Percentiles rank a stretch among this genome's conserved stretches.
Conservation (phyloP, 2,888 invertebrate species). For the Mythimna albipuncta region DNA sequence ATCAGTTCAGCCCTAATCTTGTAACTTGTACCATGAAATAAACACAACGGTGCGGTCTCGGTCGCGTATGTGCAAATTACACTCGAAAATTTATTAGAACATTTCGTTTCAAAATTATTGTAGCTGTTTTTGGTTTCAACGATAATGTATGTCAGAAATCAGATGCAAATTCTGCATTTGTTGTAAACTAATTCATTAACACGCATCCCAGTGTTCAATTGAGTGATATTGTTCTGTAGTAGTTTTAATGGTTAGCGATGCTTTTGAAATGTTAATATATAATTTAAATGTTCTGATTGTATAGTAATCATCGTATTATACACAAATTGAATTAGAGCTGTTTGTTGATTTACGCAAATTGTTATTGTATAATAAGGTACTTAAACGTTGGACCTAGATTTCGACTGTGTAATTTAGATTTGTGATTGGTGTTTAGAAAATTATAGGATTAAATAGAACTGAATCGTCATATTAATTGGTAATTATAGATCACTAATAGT, state of each 20-base stretch:
- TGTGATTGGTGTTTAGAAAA: conserved; percentile 29
- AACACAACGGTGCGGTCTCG: conserved; percentile 77
- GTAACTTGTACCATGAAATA: conserved; percentile 67
- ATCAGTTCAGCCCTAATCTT: conserved; percentile 49
- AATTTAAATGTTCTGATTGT: conserved; percentile 37
- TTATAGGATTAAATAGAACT: background rate
- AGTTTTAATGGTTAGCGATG: background rate
- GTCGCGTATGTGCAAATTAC: conserved; percentile 84
- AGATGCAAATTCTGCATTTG: conserved; percentile 22
- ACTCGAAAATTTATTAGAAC: conserved; percentile 80
- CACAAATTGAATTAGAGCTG: conserved; percentile 29
- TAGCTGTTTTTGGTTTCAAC: conserved; percentile 64
- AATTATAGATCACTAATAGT: too few species aligned
- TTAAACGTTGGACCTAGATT: conserved; percentile 15
- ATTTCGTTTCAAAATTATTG: conserved; percentile 75
- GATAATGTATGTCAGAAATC: conserved; percentile 55
- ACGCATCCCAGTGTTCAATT: background rate
- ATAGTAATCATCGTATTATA: conserved; percentile 11
- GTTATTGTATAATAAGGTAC: conserved; percentile 18
- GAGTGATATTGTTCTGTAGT: conserved; percentile 19
- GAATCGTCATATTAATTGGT: background rate
- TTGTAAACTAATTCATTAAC: conserved; percentile 15
- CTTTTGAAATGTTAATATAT: conserved; percentile 31
- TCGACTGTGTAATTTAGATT: background rate
- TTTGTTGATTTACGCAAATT: conserved; percentile 43